Conservation (phyloP, 2,888 invertebrate species). For the Drosophila acutilabella region DNA sequence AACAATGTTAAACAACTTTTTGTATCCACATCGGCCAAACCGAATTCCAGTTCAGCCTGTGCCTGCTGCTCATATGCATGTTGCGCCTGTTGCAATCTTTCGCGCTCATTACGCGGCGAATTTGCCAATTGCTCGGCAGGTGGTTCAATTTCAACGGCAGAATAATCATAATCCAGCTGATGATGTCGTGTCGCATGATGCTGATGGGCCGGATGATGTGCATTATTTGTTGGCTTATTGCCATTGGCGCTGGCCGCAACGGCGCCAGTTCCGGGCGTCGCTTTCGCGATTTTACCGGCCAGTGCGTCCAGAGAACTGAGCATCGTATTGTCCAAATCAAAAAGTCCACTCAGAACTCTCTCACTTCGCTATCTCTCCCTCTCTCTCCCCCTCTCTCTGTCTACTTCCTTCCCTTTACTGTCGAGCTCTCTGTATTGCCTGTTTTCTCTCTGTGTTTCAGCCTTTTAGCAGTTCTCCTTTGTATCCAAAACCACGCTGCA, state of each 20-base stretch:
- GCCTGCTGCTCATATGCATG: constrained; percentile 74
- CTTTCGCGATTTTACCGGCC: constrained; percentile 93
- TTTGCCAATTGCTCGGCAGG: constrained; percentile 72
- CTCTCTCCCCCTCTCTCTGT: too few relatives aligned
- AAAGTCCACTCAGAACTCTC: not conserved
- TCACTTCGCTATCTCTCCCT: not conserved
- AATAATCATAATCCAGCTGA: constrained; percentile 75
- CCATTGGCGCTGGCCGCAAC: constrained; percentile 77
- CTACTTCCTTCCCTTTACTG: too few relatives aligned
- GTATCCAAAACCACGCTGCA: not conserved
- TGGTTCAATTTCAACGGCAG: constrained; percentile 72
- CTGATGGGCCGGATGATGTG: constrained; percentile 60
- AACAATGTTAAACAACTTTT: constrained; percentile 52
- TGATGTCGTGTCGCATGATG: constrained; percentile 64
- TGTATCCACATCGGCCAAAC: constrained; percentile 75
- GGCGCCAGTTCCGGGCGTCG: constrained; percentile 87
- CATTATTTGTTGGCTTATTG: constrained; percentile 63
- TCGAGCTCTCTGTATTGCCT: not conserved
- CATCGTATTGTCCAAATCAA: constrained; percentile 85
- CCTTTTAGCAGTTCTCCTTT: not conserved
- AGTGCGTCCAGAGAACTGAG: constrained; percentile 94
- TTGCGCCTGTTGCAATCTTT: constrained; percentile 68
- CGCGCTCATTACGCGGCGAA: constrained; percentile 67
- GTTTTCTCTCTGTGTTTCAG: not conserved
- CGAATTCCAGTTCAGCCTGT: constrained; percentile 73